These are phyloP conservation scores for Procapra przewalskii DNA, from an alignment of 2,113 vertebrate species.

Conservation along the genomic window DNA sequence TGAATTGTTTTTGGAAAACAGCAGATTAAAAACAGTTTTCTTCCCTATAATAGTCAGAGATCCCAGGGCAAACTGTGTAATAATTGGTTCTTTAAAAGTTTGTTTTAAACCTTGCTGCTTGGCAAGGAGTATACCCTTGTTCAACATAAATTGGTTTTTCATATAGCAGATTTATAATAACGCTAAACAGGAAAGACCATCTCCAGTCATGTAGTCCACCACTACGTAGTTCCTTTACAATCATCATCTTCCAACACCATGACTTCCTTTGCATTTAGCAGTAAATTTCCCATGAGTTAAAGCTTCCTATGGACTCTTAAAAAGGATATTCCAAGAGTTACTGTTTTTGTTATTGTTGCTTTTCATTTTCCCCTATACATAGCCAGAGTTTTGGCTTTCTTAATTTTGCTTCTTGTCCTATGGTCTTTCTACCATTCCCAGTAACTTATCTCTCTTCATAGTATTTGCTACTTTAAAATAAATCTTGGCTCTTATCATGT, in stretches of 20 bases:
- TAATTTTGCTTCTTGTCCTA: constrained; percentile 2
- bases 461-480: constrained; percentile 47
- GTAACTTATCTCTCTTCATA: constrained; percentile 15
- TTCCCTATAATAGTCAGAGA: constrained; percentile 24
- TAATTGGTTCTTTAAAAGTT: constrained; percentile 58
- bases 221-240: background rate
- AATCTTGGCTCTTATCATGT: constrained; percentile 46
- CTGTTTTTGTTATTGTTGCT: background rate
- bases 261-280: background rate
- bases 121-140: background rate
- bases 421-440: background rate
- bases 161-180: constrained; percentile 34
- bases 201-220: background rate
- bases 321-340: background rate
- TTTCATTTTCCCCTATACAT: background rate
- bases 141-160: constrained; percentile 45
- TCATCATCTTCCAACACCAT: background rate
- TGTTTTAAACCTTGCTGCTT: constrained; percentile 32
- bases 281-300: constrained; percentile 39
- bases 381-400: background rate
- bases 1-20: constrained; percentile 67
- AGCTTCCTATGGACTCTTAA: background rate
- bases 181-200: background rate
- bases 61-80: constrained; percentile 54
- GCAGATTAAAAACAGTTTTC: constrained; percentile 55